Percentiles rank a stretch among this genome's conserved stretches.
Evolutionary conservation across 2,888 invertebrate genomes (phyloP).

Genomic region (Microctonus brassicae): DNA sequence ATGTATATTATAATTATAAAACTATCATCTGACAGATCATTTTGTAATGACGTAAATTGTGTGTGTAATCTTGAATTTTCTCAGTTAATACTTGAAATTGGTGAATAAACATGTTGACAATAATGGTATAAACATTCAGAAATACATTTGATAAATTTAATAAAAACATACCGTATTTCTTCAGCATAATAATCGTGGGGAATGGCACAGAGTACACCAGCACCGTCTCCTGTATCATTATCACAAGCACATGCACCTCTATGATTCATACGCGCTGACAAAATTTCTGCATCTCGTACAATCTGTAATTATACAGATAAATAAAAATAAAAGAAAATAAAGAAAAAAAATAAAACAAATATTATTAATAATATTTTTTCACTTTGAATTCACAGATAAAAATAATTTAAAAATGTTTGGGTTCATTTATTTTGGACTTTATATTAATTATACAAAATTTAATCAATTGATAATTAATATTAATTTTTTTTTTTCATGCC

Average conservation of each 20-base stretch:
- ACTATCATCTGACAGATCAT: not conserved
- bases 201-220: conserved; percentile 96
- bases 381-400: not conserved
- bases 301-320: too few relatives aligned
- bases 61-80: too few relatives aligned
- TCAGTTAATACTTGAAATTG: not conserved
- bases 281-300: conserved; percentile 93
- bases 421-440: not conserved
- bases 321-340: too few relatives aligned
- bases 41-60: not conserved
- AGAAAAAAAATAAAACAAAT: conserved; percentile 16
- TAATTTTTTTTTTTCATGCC: conserved; percentile 70
- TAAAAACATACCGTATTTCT: conserved; percentile 82
- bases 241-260: conserved; percentile 99
- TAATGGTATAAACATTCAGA: not conserved
- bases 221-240: conserved; percentile 99
- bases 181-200: conserved; percentile 94
- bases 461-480: not conserved
- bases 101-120: conserved; percentile 27
- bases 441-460: not conserved
- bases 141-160: too few relatives aligned
- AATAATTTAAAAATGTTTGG: not conserved
- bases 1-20: not conserved
- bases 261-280: conserved; percentile 98
- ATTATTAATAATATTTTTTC: not conserved